Evolutionary conservation across 2,113 vertebrate species (phyloP), one percentile per base, ranked within the genome.

Genomic region (Drymodes brunneopygia): DNA sequence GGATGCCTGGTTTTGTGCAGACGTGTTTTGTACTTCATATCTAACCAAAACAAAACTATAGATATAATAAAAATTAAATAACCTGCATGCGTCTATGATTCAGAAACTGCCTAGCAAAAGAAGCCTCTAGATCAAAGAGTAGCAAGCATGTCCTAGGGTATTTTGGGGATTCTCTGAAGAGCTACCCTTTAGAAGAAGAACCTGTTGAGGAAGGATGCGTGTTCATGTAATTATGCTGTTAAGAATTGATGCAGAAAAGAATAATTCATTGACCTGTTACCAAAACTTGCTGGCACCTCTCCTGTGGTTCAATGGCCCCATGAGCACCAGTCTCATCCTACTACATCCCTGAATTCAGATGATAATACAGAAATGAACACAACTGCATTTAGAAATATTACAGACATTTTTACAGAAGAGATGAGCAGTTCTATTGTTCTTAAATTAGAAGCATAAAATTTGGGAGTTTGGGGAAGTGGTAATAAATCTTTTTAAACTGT

Each of bases 361-460:
- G 53, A 13, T 28, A 69, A 48, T 35, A 54, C 20, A 64, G 62
- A 86, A 92, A 88, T 38, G 8, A 90, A 65, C 10, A 50, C 0
- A 11, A 53, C 50, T n/a, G 19, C n/a, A 31, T 24, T 53, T 79
- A 36, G 11, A 87, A 75, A 71, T 67, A 75, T 74, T 74, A 14
- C 35, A 91, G 81, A 31, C 15, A 28, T 87, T 94, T 78, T 57
- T 44, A 40, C 40, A 81, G 48, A 79, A 79, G 81, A 85, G 36
- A 79, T n/a, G 8, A 61, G 36, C 17, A 75, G 24, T 72, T 87
- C 31, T 67, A 31, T 48, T 85, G 38, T 64, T 85, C 27, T 81
- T 56, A 87, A 91, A 91, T 91, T 75, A 69, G 48, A 79, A 92
- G 27, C 45, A 78, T 44, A 82, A 69, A 64, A 67, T 64, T 44